Conservation (phyloP, 2,113 vertebrate genomes). For the Caranx melampygus region DNA sequence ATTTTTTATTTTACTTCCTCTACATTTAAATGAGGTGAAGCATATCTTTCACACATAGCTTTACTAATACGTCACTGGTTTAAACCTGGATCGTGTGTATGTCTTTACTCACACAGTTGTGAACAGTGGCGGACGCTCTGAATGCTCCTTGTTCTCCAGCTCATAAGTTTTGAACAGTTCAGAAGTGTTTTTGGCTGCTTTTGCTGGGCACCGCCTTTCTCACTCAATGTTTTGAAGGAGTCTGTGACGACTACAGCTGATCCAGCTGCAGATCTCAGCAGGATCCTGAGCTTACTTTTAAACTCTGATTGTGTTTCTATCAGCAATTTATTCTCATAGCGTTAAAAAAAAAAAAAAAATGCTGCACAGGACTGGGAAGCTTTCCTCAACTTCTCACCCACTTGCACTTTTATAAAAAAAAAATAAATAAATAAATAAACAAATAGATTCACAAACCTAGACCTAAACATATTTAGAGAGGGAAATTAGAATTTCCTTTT, state of each 20-base stretch:
- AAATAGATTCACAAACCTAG: background rate
- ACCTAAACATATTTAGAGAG: background rate
- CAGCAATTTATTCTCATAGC: constrained; percentile 3
- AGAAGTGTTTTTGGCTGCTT: background rate
- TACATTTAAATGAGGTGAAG: constrained; percentile 61
- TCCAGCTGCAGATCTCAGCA: background rate
- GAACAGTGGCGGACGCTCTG: background rate
- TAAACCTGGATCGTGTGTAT: constrained; percentile 41
- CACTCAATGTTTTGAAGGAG: constrained; percentile 18
- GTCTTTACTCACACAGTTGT: constrained; percentile 28
- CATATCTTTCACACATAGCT: constrained; percentile 58
- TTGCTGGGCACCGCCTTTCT: constrained; percentile 18
- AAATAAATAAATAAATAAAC: background rate
- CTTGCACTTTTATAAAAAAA: constrained; percentile 37
- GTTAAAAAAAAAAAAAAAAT: constrained; percentile 10
- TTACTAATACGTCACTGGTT: constrained; percentile 62
- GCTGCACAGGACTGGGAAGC: constrained; percentile 33
- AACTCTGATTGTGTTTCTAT: constrained; percentile 3
- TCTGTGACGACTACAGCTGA: background rate
- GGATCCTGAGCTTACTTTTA: background rate
- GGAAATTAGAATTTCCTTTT: background rate
- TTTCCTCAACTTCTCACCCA: constrained; percentile 7
- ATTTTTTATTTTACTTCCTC: constrained; percentile 54
- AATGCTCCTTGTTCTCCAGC: constrained; percentile 1
- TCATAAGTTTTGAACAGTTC: background rate